These are phyloP conservation scores for Dryococelus australis DNA, from an alignment of 2,888 invertebrate genomes.

Conservation along the genomic window DNA sequence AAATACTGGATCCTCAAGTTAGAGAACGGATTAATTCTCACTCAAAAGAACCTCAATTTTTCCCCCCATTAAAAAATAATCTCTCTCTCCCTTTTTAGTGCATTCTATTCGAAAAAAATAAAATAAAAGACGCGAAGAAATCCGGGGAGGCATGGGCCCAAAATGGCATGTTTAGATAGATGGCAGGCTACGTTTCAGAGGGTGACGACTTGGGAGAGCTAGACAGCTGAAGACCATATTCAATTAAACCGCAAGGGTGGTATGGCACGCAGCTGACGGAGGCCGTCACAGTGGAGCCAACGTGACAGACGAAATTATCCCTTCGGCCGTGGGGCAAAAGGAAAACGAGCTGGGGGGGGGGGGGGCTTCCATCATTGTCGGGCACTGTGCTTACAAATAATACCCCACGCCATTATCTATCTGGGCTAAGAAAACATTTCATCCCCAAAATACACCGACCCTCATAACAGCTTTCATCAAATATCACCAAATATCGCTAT, in stretches of 20 bases:
- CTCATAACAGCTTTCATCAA: neutral
- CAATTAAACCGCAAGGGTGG: conserved; percentile 5
- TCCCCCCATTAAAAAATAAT: too few species aligned
- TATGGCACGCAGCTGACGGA: neutral
- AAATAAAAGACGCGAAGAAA: too few species aligned
- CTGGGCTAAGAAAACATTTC: neutral
- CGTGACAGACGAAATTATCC: conserved; percentile 5
- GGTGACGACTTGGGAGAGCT: neutral
- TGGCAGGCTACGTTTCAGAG: neutral
- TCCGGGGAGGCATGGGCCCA: neutral
- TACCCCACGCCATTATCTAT: neutral
- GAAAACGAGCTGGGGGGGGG: neutral
- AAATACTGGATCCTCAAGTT: too few species aligned
- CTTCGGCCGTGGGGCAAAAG: neutral
- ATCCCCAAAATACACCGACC: neutral
- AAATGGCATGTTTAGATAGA: neutral
- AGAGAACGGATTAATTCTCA: too few species aligned
- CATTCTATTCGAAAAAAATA: too few species aligned
- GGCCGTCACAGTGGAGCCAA: neutral
- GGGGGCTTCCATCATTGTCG: neutral
- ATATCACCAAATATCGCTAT: neutral
- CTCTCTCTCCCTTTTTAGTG: too few species aligned
- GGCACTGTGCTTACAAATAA: neutral
- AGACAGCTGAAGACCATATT: neutral
- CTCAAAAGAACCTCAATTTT: too few species aligned